Evolutionary conservation across 2,888 invertebrate species (phyloP).

Genomic region (Cosmia trapezina): DNA sequence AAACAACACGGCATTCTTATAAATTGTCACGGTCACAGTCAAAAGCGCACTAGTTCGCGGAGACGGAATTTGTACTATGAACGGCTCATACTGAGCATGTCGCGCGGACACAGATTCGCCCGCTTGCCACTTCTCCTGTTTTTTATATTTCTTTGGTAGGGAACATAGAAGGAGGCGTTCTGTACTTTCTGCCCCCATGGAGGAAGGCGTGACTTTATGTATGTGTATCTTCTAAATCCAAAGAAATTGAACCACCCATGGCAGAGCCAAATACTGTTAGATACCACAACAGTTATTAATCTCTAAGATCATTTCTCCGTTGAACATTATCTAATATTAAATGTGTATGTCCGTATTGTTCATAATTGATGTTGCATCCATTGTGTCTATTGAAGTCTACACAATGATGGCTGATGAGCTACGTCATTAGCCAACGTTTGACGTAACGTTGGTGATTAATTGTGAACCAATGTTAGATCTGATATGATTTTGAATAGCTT

Average conservation of each 20-base stretch:
- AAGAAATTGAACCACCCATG: not conserved
- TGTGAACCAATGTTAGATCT: conserved; percentile 37
- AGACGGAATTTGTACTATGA: no score
- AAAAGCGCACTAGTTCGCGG: no score
- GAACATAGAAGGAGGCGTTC: no score
- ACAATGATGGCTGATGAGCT: conserved; percentile 58
- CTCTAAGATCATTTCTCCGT: conserved; percentile 42
- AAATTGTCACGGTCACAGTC: no score
- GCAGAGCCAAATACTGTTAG: no score
- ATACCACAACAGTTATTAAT: conserved; percentile 45
- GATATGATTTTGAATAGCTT: conserved; percentile 30
- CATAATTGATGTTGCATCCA: conserved; percentile 57
- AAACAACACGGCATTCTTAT: no score
- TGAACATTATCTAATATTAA: conserved; percentile 57
- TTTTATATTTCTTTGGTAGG: no score
- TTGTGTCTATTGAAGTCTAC: conserved; percentile 55
- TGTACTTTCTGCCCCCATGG: no score
- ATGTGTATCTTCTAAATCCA: not conserved
- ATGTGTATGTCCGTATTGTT: conserved; percentile 49
- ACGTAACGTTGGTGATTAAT: conserved; percentile 51
- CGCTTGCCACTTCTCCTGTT: no score
- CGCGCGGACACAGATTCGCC: no score
- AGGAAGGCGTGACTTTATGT: no score
- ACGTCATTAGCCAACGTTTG: conserved; percentile 49
- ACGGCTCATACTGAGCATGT: no score